Conservation (phyloP, 2,113 vertebrate genomes). For the Datnioides undecimradiatus region DNA sequence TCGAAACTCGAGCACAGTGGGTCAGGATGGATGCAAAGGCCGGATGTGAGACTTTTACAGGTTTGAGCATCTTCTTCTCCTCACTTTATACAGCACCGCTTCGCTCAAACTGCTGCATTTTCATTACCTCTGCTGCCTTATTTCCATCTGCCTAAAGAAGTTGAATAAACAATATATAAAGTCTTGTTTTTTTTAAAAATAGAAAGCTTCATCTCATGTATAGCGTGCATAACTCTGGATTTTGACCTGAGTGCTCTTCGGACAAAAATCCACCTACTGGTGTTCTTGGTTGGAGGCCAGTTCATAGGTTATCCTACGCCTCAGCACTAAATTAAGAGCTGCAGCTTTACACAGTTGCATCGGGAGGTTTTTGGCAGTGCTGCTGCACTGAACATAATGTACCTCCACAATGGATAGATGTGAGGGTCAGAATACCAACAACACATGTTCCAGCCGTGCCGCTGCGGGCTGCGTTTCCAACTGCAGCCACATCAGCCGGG, state of each 20-base stretch:
- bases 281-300: conserved; percentile 75
- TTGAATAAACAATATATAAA: not conserved
- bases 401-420: conserved; percentile 55
- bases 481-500: conserved; percentile 8
- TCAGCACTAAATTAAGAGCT: conserved; percentile 32
- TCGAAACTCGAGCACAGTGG: not conserved
- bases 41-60: not conserved
- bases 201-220: conserved; percentile 6
- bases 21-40: not conserved
- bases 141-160: not conserved
- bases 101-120: not conserved
- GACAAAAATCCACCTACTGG: conserved; percentile 73
- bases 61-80: not conserved
- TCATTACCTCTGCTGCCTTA: not conserved
- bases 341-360: conserved; percentile 7
- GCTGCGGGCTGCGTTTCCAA: conserved; percentile 10
- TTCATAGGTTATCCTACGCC: conserved; percentile 73
- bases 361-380: conserved; percentile 64
- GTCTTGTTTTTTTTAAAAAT: not conserved
- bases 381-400: conserved; percentile 18
- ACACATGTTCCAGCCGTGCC: conserved; percentile 20
- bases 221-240: conserved; percentile 16
- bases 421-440: conserved; percentile 55
- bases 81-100: too few relatives aligned
- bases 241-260: conserved; percentile 57